Conservation (phyloP, 2,113 vertebrate genomes). For the Carassius carassius region DNA sequence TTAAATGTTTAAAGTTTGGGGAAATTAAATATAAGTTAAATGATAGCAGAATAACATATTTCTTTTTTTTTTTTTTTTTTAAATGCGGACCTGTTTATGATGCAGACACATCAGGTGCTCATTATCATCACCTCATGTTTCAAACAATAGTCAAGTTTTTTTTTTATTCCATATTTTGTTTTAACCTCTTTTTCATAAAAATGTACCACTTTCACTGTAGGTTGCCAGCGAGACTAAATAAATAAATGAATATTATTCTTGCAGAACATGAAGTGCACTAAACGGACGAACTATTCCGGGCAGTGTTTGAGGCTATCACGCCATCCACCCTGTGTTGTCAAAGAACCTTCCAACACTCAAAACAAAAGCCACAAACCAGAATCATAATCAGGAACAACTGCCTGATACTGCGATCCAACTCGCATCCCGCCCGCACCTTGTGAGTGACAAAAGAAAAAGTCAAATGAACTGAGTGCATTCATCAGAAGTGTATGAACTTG, state of each 20-base stretch:
- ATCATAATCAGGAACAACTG: conserved; percentile 89
- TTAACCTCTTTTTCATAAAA: background rate
- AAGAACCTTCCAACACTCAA: background rate
- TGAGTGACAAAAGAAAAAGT: conserved; percentile 14
- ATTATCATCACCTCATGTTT: conserved; percentile 2
- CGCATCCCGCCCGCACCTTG: conserved; percentile 90
- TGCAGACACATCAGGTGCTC: conserved; percentile 9
- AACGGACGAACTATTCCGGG: conserved; percentile 41
- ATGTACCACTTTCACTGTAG: background rate
- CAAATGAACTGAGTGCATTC: background rate
- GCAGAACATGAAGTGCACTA: conserved; percentile 1
- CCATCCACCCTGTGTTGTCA: conserved; percentile 39
- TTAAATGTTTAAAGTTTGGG: background rate
- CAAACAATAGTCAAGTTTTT: background rate
- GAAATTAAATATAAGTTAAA: background rate
- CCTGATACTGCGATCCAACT: conserved; percentile 89
- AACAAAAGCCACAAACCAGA: conserved; percentile 76
- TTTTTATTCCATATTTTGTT: background rate
- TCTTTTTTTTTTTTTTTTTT: no score
- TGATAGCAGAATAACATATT: background rate
- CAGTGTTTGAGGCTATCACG: conserved; percentile 59
- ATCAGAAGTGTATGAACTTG: conserved; percentile 54
- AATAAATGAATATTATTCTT: background rate
- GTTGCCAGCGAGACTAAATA: background rate
- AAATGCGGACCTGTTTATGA: background rate